Evolutionary conservation across 1,140 invertebrate species (phyloP).

Genomic region (Latrodectus geometricus): DNA sequence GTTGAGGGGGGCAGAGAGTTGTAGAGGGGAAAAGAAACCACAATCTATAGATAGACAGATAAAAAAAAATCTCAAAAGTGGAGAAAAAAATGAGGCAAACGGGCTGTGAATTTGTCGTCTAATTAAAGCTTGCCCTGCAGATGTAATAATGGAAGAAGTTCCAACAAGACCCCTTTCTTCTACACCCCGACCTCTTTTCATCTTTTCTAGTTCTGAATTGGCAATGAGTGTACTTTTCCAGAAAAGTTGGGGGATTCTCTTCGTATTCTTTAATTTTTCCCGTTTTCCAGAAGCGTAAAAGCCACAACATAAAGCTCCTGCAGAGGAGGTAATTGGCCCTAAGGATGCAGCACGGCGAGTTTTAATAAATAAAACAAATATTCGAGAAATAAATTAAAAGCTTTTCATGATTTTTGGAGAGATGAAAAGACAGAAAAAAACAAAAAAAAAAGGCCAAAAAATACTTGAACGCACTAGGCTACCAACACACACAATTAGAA

Average conservation of each 20-base stretch:
- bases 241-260: constrained; percentile 39
- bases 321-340: constrained; percentile 55
- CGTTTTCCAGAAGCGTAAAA: constrained; percentile 16
- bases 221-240: constrained; percentile 53
- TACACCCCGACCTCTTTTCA: constrained; percentile 1
- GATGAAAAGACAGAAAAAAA: constrained; percentile 1
- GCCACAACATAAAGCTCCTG: constrained; percentile 30
- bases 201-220: constrained; percentile 43
- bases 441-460: not conserved
- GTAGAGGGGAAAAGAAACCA: constrained; percentile 19
- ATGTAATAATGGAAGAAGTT: constrained; percentile 59
- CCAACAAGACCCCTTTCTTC: constrained; percentile 8
- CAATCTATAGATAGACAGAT: constrained; percentile 56
- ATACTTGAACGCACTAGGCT: not conserved
- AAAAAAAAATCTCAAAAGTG: constrained; percentile 41
- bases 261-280: constrained; percentile 58
- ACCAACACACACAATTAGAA: constrained; percentile 9
- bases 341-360: constrained; percentile 15
- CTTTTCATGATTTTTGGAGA: constrained; percentile 52
- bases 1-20: not conserved
- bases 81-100: constrained; percentile 37
- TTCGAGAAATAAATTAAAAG: constrained; percentile 62
- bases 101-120: constrained; percentile 53
- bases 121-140: constrained; percentile 60
- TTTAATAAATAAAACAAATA: constrained; percentile 62